These are phyloP conservation scores for Flexamia atlantica DNA, from an alignment of 2,888 invertebrate species.

Conservation along the genomic window DNA sequence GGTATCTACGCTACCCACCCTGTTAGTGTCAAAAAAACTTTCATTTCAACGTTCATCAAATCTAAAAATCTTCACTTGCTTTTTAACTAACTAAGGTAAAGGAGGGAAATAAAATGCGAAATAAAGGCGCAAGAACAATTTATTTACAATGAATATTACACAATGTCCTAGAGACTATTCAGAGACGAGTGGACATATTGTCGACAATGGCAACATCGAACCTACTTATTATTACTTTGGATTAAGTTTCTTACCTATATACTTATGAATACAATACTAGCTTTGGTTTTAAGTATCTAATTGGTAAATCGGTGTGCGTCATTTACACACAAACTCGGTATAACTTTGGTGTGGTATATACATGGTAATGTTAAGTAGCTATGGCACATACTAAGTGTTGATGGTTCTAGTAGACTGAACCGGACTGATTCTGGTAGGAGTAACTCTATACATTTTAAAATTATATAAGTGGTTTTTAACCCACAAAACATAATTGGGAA, in stretches of 20 bases:
- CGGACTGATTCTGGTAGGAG: not conserved
- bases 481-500: too few species aligned
- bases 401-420: not conserved
- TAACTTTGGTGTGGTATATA: not conserved
- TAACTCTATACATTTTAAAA: not conserved
- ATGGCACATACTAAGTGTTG: not conserved
- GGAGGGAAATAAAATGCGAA: not conserved
- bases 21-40: too few species aligned
- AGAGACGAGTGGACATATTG: conserved; percentile 2
- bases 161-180: conserved; percentile 7
- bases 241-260: not conserved
- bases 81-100: too few species aligned
- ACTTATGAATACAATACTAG: conserved; percentile 17
- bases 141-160: conserved; percentile 42
- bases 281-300: conserved; percentile 32
- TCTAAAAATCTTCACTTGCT: too few species aligned
- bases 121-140: conserved; percentile 10
- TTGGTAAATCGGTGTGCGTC: not conserved
- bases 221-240: conserved; percentile 2
- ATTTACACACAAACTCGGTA: not conserved
- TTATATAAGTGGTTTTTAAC: not conserved
- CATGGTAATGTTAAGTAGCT: not conserved
- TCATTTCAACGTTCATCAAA: too few species aligned
- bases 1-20: too few species aligned
- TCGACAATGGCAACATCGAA: conserved; percentile 21